phyloP scores from a whole-genome alignment of 2,888 invertebrate genomes.

The Synergus itoensis region DNA sequence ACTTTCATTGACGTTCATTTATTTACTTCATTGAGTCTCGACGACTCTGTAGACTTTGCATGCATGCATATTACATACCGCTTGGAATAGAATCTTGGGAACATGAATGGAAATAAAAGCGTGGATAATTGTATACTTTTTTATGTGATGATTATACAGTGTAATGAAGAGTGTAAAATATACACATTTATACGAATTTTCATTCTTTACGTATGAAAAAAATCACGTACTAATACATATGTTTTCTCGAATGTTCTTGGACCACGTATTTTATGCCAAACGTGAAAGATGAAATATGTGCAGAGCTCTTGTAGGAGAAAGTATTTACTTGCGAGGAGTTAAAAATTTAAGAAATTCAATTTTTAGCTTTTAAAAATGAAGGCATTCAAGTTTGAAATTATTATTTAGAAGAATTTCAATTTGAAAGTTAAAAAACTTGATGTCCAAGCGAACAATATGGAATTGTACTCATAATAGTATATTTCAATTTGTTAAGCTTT shows the following conservation, averaged over 20 bases:
- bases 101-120: background rate
- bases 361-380: background rate
- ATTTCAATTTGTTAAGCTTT: background rate
- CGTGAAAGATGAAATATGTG: background rate
- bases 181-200: background rate
- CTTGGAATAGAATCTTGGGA: constrained; percentile 7
- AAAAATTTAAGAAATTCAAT: background rate
- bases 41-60: background rate
- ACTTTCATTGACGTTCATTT: constrained; percentile 26
- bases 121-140: background rate
- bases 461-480: too few species aligned
- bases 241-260: background rate
- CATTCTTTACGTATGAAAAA: background rate
- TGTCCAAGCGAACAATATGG: background rate
- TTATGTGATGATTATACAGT: background rate
- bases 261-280: background rate
- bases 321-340: background rate
- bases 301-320: background rate
- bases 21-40: background rate
- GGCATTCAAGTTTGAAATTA: background rate
- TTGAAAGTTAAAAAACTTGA: background rate
- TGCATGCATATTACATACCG: background rate
- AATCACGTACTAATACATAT: background rate
- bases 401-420: background rate
- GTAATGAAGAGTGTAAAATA: background rate